Evolutionary conservation across 64 coral and sea anemone species (phyloP).

Genomic region (Trachythela sp.): DNA sequence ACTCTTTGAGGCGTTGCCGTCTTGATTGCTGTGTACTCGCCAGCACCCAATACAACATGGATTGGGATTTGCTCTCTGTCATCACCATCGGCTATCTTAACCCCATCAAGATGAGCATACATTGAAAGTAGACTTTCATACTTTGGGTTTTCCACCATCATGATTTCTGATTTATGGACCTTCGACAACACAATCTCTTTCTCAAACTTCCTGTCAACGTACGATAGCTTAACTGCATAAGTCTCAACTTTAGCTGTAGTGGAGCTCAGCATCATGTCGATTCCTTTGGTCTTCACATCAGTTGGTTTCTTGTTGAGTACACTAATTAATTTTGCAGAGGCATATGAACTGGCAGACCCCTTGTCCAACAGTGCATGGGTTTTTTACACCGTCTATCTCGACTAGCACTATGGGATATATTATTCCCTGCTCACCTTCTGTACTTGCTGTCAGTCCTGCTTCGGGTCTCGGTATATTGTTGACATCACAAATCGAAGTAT

Average conservation of each 20-base stretch:
- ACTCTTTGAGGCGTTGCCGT: not conserved
- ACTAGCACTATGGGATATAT: conserved; percentile 43
- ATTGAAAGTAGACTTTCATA: not conserved
- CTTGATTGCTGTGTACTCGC: not conserved
- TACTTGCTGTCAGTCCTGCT: not conserved
- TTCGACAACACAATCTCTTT: not conserved
- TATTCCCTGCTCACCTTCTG: conserved; percentile 19
- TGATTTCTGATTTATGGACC: not conserved
- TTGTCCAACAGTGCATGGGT: conserved; percentile 32
- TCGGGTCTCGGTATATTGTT: not conserved
- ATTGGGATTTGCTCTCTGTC: not conserved
- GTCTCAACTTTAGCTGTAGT: too few species aligned
- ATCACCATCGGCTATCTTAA: not conserved
- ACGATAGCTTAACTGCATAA: not conserved
- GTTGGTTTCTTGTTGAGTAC: conserved; percentile 7
- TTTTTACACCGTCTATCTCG: too few species aligned
- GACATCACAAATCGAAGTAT: conserved; percentile 40
- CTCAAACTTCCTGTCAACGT: not conserved
- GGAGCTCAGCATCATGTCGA: conserved; percentile 42
- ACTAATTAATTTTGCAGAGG: conserved; percentile 29
- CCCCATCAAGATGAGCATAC: not conserved
- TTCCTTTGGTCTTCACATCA: conserved; percentile 10
- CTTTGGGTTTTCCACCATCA: not conserved
- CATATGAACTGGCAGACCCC: conserved; percentile 29
- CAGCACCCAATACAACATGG: not conserved